Percentiles rank a stretch among this genome's conserved stretches.
Evolutionary conservation across 2,888 invertebrate genomes (phyloP).

Genomic region (Alcis repandata): DNA sequence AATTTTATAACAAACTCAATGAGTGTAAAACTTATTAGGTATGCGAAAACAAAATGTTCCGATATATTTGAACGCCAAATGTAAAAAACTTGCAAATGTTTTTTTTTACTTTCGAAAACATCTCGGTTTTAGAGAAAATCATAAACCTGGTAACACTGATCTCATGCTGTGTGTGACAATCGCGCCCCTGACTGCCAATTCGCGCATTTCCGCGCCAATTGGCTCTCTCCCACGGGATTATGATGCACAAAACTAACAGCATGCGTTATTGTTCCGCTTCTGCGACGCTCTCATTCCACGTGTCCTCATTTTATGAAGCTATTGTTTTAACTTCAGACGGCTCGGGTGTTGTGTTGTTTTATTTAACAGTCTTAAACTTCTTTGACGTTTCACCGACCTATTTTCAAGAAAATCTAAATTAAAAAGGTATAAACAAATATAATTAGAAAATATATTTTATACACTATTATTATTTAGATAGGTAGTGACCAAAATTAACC

Average conservation of each 20-base stretch:
- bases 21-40: too few species aligned
- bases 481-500: too few species aligned
- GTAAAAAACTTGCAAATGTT: too few species aligned
- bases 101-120: too few species aligned
- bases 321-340: constrained; percentile 15
- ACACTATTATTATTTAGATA: too few species aligned
- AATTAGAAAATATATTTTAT: too few species aligned
- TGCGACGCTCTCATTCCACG: constrained; percentile 24
- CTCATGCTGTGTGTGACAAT: constrained; percentile 51
- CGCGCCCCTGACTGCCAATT: constrained; percentile 71
- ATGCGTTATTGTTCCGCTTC: constrained; percentile 71
- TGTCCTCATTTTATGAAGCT: constrained; percentile 24
- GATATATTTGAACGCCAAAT: too few species aligned
- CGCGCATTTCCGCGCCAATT: constrained; percentile 76
- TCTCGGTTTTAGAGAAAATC: background rate
- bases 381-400: background rate
- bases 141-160: constrained; percentile 32
- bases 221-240: constrained; percentile 68
- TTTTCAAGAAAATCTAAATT: too few species aligned
- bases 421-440: too few species aligned
- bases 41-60: too few species aligned
- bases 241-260: constrained; percentile 89
- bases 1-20: background rate
- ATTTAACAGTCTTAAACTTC: background rate
- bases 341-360: constrained; percentile 7